These are phyloP conservation scores for Cyprinodon brontotheroides DNA, from an alignment of 2,113 vertebrate genomes.

Conservation along the genomic window DNA sequence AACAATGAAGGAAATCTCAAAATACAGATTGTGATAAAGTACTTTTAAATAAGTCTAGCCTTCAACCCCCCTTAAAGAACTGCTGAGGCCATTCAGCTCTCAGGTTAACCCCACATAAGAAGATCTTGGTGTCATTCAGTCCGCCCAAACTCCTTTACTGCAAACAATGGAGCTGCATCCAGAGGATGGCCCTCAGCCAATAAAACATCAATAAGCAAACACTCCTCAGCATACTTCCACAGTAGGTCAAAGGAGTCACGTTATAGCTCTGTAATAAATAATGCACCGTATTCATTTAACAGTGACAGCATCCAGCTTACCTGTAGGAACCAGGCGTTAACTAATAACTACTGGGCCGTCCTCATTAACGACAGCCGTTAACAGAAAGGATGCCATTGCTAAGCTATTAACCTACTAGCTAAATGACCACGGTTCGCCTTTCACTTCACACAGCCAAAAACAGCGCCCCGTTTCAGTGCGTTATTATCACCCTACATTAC, in stretches of 20 bases:
- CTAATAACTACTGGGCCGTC: slow-evolving; percentile 52
- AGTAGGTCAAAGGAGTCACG: neutral
- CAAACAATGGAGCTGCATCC: slow-evolving; percentile 65
- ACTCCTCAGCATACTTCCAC: slow-evolving; percentile 4
- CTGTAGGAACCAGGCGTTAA: slow-evolving; percentile 7
- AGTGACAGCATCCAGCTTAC: neutral
- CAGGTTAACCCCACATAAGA: slow-evolving; percentile 14
- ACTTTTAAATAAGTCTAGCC: neutral
- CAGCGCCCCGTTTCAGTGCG: neutral
- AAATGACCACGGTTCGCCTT: slow-evolving; percentile 18
- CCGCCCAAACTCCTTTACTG: slow-evolving; percentile 40
- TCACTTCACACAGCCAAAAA: too few relatives aligned
- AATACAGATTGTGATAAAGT: too few relatives aligned
- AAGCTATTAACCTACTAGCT: slow-evolving; percentile 59
- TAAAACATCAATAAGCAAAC: slow-evolving; percentile 38
- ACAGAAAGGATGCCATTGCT: slow-evolving; percentile 57
- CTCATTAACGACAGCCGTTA: slow-evolving; percentile 26
- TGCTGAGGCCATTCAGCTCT: neutral
- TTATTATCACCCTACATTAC: neutral
- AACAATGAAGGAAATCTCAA: too few relatives aligned
- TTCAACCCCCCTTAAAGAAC: neutral
- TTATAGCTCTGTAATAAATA: neutral
- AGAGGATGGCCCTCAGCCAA: slow-evolving; percentile 33
- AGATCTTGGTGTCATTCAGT: slow-evolving; percentile 39
- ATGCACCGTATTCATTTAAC: neutral